A percentile compares a stretch with the other conserved stretches of the same genome.
phyloP scores from a whole-genome alignment of 92 coral and sea anemone genomes.

The Ricordea florida region DNA sequence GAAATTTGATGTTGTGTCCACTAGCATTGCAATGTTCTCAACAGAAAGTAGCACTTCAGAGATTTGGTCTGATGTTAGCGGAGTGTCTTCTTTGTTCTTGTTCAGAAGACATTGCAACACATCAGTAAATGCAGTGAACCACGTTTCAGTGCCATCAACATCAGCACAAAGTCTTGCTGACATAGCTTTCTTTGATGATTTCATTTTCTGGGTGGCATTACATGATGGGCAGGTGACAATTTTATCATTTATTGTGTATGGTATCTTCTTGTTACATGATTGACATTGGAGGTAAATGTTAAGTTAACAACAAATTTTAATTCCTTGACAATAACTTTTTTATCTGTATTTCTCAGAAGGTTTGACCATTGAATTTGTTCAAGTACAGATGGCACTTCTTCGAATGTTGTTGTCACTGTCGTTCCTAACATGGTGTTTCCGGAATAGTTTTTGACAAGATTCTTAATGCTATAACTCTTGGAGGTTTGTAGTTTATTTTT shows the following conservation, averaged over 20 bases:
- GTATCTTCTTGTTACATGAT: slow-evolving; percentile 31
- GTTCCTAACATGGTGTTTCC: slow-evolving; percentile 19
- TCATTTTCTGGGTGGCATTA: slow-evolving; percentile 44
- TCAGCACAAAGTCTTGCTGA: slow-evolving; percentile 49
- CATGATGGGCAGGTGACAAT: slow-evolving; percentile 54
- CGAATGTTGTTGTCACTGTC: slow-evolving; percentile 11
- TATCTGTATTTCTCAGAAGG: background rate
- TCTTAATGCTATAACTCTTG: slow-evolving; percentile 5
- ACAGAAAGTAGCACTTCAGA: no score
- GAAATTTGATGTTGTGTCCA: no score
- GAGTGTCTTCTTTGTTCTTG: slow-evolving; percentile 3
- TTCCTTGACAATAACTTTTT: slow-evolving; percentile 2
- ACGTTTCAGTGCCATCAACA: slow-evolving; percentile 8
- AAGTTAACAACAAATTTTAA: slow-evolving; percentile 17
- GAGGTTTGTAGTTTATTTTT: background rate
- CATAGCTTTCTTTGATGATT: slow-evolving; percentile 35
- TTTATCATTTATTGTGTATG: slow-evolving; percentile 1
- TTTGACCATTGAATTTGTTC: slow-evolving; percentile 2
- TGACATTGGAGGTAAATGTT: slow-evolving; percentile 22
- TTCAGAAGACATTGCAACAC: background rate
- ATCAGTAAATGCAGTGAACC: slow-evolving; percentile 23
- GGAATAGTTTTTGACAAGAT: slow-evolving; percentile 33
- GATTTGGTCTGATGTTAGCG: no score
- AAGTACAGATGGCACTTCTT: background rate
- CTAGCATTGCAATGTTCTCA: no score